phyloP scores from a whole-genome alignment of 2,113 vertebrate species.

The Dunckerocampus dactyliophorus region DNA sequence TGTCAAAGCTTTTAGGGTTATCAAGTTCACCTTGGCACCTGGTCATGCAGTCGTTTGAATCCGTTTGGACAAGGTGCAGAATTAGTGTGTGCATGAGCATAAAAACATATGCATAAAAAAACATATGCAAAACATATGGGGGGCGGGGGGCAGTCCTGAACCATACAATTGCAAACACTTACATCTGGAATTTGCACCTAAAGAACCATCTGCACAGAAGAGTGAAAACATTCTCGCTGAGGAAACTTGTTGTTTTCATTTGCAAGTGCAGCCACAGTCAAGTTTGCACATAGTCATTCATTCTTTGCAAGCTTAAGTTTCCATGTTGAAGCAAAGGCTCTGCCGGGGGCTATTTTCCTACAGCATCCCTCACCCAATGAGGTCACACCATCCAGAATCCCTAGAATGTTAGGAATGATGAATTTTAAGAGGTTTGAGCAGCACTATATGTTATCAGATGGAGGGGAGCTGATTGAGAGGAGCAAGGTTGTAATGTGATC shows the following conservation, averaged over 20 bases:
- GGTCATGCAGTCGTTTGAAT: not conserved
- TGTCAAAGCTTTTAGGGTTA: not conserved
- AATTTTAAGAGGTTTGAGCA: slow-evolving; percentile 59
- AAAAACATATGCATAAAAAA: not conserved
- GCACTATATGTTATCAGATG: slow-evolving; percentile 60
- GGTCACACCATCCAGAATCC: slow-evolving; percentile 65
- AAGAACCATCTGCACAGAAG: slow-evolving; percentile 11
- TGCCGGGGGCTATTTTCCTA: slow-evolving; percentile 62
- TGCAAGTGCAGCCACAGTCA: slow-evolving; percentile 50
- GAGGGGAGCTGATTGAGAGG: slow-evolving; percentile 37
- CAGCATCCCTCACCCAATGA: slow-evolving; percentile 63
- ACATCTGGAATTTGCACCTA: slow-evolving; percentile 8
- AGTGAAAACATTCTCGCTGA: slow-evolving; percentile 13
- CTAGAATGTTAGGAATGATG: slow-evolving; percentile 63
- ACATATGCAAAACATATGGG: slow-evolving; percentile 1
- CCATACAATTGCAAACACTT: not conserved
- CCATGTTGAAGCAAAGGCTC: slow-evolving; percentile 66
- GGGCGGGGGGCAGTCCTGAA: not conserved
- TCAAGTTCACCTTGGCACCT: not conserved
- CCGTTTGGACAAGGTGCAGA: slow-evolving; percentile 1
- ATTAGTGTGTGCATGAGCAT: not conserved
- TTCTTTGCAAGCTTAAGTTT: slow-evolving; percentile 67
- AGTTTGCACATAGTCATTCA: slow-evolving; percentile 59
- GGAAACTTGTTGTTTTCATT: slow-evolving; percentile 54
- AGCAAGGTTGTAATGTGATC: slow-evolving; percentile 36